Base-by-base conservation (phyloP, 2,797 vertebrate genomes). In the Notolepis coatsorum region DNA sequence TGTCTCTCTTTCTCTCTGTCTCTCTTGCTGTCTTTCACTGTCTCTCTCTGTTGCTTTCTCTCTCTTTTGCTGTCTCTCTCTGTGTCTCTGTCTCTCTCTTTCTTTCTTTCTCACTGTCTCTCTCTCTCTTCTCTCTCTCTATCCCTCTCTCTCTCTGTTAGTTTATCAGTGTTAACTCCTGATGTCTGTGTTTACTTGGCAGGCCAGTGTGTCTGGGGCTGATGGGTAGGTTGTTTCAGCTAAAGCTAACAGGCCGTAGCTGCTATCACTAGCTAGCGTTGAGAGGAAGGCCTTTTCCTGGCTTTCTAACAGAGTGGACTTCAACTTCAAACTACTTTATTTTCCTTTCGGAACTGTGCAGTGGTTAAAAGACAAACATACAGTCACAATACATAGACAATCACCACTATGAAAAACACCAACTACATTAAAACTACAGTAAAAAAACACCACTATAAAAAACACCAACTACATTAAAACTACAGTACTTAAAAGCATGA, bases 101-200 rank as follows among this genome's bases (percentile, higher is more conserved):
- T 42, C 7, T 20, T 9, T 18, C 17, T 6, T 18, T 42, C 18
- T 18, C 41, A 20, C 18, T 39, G 5, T 4, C 5, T 31, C 1
- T 10, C 10, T 12, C 13, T n/a, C 5, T 45, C 43, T 56, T 31
- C 9, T 18, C 17, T 42, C 30, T 55, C 25, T 43, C 15, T 37
- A 31, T 45, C 17, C 50, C 12, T 37, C 35, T 13, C 37, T 27
- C 50, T 52, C 53, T 3, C 3, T 76, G 64, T 79, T 75, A 24
- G 75, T 80, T 77, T 59, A 65, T 79, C 71, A 31, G 31, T 13
- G 46, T 61, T 66, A 27, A 50, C 75, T 53, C 65, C 68, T 63
- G 71, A 58, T 72, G 73, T 79, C 59, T 75, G 72, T 84, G 79
- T 81, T 79, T 84, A 60, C 73, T 68, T 48, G 69, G 50, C 47